Base-by-base conservation (phyloP, 2,797 vertebrate species). In the Triplophysa bombifrons region DNA sequence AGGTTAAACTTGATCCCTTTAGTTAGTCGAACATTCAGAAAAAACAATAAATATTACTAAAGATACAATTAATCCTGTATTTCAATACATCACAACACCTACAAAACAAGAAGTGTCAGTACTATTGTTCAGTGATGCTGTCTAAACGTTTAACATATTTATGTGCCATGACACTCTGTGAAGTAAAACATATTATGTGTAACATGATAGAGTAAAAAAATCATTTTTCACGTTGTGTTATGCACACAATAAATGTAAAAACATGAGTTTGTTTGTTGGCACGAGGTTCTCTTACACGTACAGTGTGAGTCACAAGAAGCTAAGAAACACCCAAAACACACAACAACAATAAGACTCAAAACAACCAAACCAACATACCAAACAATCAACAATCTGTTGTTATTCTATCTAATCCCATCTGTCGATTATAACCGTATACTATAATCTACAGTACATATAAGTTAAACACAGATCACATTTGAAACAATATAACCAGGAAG, bases 401-500 rank as follows among this genome's bases (percentile, higher is more conserved):
- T 30, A 0, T 17, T 63, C 11, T 14, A 14, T 34, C 17, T 16
- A 25, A 7, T 8, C 9, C 9, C 2, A 34, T 60, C 56, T 60
- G 27, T 14, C 1, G 22, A 60, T 60, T 27, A 13, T 17, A 27
- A 17, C 14, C 12, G 22, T 20, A 58, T 34, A 1, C 10, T 20
- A 17, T 4, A 11, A 11, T 6, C 13, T 44, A 20, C 0, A 17
- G 7, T n/a, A 58, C 30, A 0, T 34, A 64, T 3, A 17, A 27
- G 56, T 9, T 10, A 41, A 10, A 63, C 53, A 67, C 10, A 60
- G 41, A 76, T 22, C 25, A 67, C 1, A 34, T 61, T 69, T 44
- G 17, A 46, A 41, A 3, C 5, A 12, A 30, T 34, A 17, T 16
- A 25, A 76, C 68, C 82, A 82, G 79, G 84, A 83, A 85, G 80